Base-by-base conservation (phyloP, 2,113 vertebrate species). In the Tychaedon coryphoeus region DNA sequence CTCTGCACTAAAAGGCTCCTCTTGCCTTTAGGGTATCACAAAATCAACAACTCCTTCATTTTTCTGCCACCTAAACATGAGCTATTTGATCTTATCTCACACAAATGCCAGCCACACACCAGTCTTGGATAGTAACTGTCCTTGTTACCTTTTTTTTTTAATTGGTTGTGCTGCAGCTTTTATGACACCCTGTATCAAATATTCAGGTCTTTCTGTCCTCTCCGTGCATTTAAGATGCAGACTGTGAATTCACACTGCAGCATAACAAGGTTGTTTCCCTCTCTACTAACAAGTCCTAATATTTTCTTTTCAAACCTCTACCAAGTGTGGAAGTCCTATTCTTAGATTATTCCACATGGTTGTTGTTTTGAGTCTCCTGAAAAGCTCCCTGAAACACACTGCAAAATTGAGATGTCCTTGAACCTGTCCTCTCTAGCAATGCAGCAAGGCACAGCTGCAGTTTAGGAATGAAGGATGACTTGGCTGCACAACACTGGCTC, bases 361-460 rank as follows among this genome's bases (percentile, higher is more conserved):
- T 53, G 34, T 10, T 67, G 51, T 28, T 82, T 43, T 80, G 42
- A 54, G 20, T 79, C 42, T 70, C 17, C 20, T 53, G 23, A 60
- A 78, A 61, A 71, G 48, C 48, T 57, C 48, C 57, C 65, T 38
- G 47, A 96, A 96, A 67, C 12, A 5, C 19, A 61, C 38, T 45
- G 67, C 43, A 86, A 62, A 90, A 64, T 0, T 14, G 38, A 86
- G 78, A 74, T 67, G 88, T 34, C 93, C 94, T 95, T 94, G 71
- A 94, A 77, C 33, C 31, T 83, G 78, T 64, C 60, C 79, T 93
- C 51, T 71, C 33, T 19, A 88, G 88, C 75, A 86, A 48, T 8
- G 67, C 64, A 95, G 67, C 40, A 65, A 77, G 31, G 67, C 64
- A 91, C 51, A 94, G 75, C 72, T 83, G 72, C 64, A 84, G 33